Conservation (phyloP, 2,888 invertebrate genomes). For the Beris morrisii region DNA sequence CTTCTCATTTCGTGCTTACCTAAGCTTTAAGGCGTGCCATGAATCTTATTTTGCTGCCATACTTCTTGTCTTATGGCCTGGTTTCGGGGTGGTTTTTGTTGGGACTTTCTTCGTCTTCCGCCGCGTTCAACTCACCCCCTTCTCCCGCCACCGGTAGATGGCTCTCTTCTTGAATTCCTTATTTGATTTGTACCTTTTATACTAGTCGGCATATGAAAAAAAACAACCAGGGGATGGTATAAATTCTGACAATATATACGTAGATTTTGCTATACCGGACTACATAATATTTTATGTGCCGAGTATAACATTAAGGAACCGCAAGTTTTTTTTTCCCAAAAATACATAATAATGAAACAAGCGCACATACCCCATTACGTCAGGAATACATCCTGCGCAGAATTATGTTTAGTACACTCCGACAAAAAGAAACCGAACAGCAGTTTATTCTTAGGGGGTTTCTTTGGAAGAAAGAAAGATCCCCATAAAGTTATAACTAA, state of each 20-base stretch:
- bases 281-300: too few relatives aligned
- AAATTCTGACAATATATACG: slow-evolving; percentile 13
- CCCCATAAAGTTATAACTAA: too few relatives aligned
- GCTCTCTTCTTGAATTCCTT: not conserved
- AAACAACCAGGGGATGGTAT: slow-evolving; percentile 6
- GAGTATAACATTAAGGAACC: too few relatives aligned
- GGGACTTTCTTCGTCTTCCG: not conserved
- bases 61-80: slow-evolving; percentile 21
- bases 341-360: too few relatives aligned
- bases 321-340: too few relatives aligned
- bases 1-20: slow-evolving; percentile 36
- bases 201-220: not conserved
- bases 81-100: not conserved
- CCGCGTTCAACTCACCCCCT: not conserved
- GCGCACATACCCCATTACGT: too few relatives aligned
- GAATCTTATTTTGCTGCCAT: slow-evolving; percentile 22
- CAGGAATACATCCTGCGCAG: too few relatives aligned
- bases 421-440: too few relatives aligned
- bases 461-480: too few relatives aligned
- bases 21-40: slow-evolving; percentile 39
- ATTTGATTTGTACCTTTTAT: slow-evolving; percentile 18
- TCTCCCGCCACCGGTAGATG: not conserved
- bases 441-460: too few relatives aligned
- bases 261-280: too few relatives aligned
- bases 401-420: too few relatives aligned